These are phyloP conservation scores for Aphodius sticticus DNA, from an alignment of 2,888 invertebrate genomes.

Conservation along the genomic window DNA sequence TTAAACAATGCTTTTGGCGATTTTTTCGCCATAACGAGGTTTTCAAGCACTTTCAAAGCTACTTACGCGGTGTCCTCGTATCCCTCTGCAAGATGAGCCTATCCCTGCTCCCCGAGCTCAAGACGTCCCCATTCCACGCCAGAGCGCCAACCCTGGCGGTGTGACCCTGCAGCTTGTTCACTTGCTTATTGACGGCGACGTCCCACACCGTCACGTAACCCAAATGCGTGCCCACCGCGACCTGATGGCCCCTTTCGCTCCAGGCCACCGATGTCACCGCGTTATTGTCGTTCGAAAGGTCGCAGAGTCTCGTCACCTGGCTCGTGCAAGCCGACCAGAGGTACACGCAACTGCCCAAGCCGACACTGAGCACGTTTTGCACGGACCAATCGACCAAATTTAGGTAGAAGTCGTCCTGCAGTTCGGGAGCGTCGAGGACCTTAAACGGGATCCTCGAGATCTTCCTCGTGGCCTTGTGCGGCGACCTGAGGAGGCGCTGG, in stretches of 20 bases:
- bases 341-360: conserved; percentile 96
- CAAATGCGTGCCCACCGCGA: conserved; percentile 98
- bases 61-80: conserved; percentile 82
- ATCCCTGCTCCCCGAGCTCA: conserved; percentile 95
- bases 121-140: conserved; percentile 97
- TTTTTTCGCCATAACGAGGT: no score
- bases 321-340: conserved; percentile 99
- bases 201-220: conserved; percentile 99
- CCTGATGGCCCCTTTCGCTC: conserved; percentile 96
- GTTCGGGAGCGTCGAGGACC: conserved; percentile 93
- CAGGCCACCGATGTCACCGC: conserved; percentile 98
- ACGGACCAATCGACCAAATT: conserved; percentile 99
- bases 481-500: conserved; percentile 92
- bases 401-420: conserved; percentile 98
- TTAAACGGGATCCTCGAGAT: conserved; percentile 99
- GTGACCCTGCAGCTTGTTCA: conserved; percentile 90
- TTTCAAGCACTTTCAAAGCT: no score
- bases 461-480: conserved; percentile 97
- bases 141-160: conserved; percentile 92
- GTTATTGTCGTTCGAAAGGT: conserved; percentile 91
- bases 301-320: conserved; percentile 96
- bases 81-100: conserved; percentile 93
- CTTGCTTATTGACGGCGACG: conserved; percentile 91
- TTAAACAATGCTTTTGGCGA: no score
- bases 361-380: conserved; percentile 97